Base-by-base conservation (phyloP, 1,140 invertebrate genomes). In the Drusus annulatus region DNA sequence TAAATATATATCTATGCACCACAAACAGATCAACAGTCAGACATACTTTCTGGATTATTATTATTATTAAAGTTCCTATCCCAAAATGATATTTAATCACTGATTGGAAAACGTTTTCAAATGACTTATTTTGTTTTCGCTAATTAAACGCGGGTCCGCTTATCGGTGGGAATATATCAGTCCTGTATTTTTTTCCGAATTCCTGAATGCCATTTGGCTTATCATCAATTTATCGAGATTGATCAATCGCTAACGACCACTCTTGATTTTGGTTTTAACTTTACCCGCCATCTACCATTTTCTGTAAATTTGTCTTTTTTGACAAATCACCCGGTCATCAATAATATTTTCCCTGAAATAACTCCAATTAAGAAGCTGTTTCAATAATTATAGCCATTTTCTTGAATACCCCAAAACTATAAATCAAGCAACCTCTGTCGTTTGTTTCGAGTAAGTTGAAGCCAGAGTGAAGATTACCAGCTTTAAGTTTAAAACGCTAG, bases 261-360 rank as follows among this genome's bases (percentile, higher is more conserved):
- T 19, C 45, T n/a, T 16, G 62, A 65, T 65, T 51, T 68, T 21
- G 21, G 21, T 71, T 71, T 60, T 71, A 71, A 71, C 54, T 71
- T 71, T 23, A 54, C 52, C 68, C 7, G 54, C 68, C 50, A 10
- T 71, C 23, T 71, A 17, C 68, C 5, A n/a, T 23, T n/a, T n/a
- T n/a, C n/a, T n/a, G n/a, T 23, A 71, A 52, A 21, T 71, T 50
- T 45, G 21, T 50, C 25, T 15, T 69, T 71, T 52, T 52, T 71
- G 68, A 71, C 68, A 71, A 71, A 71, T 71, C 21, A 71, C 68
- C 7, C 19, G 50, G 50, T 51, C 68, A 52, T 52, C 25, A 71
- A 71, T 71, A 52, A 52, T 19, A 54, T 50, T 69, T 17, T 50
- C 25, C 25, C 5, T 50, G 17, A 21, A 50, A 69, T 71, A 68